phyloP scores from a whole-genome alignment of 1,140 invertebrate species.

The Diploscapter pachys region DNA sequence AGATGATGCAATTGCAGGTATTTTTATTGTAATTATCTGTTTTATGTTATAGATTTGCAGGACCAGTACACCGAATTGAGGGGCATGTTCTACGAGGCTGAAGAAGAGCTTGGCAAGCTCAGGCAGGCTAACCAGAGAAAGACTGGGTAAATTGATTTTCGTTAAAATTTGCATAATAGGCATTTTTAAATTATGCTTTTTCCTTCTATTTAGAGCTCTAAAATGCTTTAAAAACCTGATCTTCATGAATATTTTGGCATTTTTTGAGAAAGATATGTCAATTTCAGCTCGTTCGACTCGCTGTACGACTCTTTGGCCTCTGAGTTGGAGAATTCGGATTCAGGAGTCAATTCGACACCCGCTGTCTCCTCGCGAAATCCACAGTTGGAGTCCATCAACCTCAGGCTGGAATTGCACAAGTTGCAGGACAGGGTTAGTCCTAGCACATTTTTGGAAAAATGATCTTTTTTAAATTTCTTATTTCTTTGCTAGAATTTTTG shows the following conservation, averaged over 20 bases:
- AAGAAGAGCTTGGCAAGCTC: conserved; percentile 45
- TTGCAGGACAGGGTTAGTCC: no score
- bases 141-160: no score
- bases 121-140: conserved; percentile 10
- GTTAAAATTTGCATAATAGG: no score
- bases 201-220: background rate
- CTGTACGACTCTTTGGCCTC: conserved; percentile 53
- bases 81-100: conserved; percentile 46
- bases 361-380: background rate
- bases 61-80: conserved; percentile 49
- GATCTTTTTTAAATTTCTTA: no score
- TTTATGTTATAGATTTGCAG: conserved; percentile 39
- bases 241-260: background rate
- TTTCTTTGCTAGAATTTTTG: no score
- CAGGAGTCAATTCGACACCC: conserved; percentile 11
- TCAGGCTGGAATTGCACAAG: no score
- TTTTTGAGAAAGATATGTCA: background rate
- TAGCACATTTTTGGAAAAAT: no score
- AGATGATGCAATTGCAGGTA: conserved; percentile 20
- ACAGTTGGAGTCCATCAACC: no score
- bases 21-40: background rate
- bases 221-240: conserved; percentile 23
- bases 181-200: no score
- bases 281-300: conserved; percentile 41
- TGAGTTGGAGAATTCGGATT: conserved; percentile 48